Percentiles rank a stretch among this genome's conserved stretches.
These are phyloP conservation scores for Priocnemis perturbator DNA, from an alignment of 2,888 invertebrate genomes.

Conservation along the genomic window DNA sequence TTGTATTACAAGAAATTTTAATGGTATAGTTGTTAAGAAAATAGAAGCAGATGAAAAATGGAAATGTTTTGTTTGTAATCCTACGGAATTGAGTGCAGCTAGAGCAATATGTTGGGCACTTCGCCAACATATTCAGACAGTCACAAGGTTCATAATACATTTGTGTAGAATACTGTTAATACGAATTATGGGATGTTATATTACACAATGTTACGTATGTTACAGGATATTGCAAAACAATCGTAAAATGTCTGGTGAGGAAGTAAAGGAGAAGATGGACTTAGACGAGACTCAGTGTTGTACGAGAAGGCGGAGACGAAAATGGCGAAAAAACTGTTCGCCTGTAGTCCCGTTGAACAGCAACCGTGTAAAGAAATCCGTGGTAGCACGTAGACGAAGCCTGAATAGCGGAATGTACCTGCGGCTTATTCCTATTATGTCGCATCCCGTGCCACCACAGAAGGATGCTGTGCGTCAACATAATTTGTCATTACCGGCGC, in stretches of 20 bases:
- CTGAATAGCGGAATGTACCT: constrained; percentile 5
- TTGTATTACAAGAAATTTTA: constrained; percentile 85
- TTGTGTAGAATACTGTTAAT: no score
- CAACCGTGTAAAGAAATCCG: not conserved
- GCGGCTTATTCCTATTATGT: not conserved
- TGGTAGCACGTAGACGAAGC: constrained; percentile 18
- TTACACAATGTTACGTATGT: not conserved
- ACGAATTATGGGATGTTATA: no score
- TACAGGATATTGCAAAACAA: constrained; percentile 64
- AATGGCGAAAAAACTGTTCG: constrained; percentile 58
- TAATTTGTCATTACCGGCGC: constrained; percentile 1
- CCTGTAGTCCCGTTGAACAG: constrained; percentile 20
- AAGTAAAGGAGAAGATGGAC: constrained; percentile 67
- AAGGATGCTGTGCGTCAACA: not conserved
- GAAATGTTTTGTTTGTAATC: constrained; percentile 87
- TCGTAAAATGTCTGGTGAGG: constrained; percentile 53
- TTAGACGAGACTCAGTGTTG: constrained; percentile 70
- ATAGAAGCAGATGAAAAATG: constrained; percentile 88
- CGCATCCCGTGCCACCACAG: not conserved
- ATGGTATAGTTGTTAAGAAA: constrained; percentile 80
- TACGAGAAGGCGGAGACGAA: constrained; percentile 64
- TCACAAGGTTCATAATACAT: constrained; percentile 59
- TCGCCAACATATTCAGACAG: constrained; percentile 77
- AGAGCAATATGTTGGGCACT: constrained; percentile 85
- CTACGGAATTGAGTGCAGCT: constrained; percentile 80